Evolutionary conservation across 2,113 vertebrate genomes (phyloP), one percentile per base, ranked within the genome.

Genomic region (Isichthys henryi): DNA sequence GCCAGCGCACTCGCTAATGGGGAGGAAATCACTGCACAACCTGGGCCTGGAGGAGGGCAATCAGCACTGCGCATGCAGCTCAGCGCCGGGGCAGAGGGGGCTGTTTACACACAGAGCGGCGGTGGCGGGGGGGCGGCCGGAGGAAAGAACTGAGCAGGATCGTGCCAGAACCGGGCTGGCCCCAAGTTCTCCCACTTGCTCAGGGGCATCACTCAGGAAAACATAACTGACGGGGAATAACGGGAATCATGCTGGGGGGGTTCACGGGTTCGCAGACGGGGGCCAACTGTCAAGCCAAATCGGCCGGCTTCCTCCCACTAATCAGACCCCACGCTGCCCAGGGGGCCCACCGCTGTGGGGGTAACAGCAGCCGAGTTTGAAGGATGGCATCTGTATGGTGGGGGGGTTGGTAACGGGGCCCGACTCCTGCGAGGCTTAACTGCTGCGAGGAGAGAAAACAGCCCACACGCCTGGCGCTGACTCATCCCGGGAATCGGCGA

Each of bases 1-100:
- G 89, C 43, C 83, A 89, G 77, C 50, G 13, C 17, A 31, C 31
- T 58, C 43, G 39, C 80, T 58, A 85, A 89, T 56, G 77, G 80
- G 43, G 52, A 84, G 66, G 31, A 77, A 77, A 77, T 77, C 31
- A 43, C 74, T 39, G 74, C 82, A 23, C 82, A 84, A 84, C 82
- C 39, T n/a, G 45, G 19, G 45, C 39, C 3, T 48, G 43, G 39
- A 84, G 82, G 45, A 84, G 82, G 45, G 39, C 5, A 77, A 77
- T 77, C 70, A 17, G 27, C 31, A 31, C 70, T 15, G 19, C 17
- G 19, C 15, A 43, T 39, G 17, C 39, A 23, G 39, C 43, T 23
- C 82, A 84, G 45, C 82, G n/a, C 43, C 5, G 39, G 80, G 39
- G 21, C 39, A 48, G 45, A 23, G 43, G 82, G 39, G 82, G 23